Evolutionary conservation across 2,113 vertebrate genomes (phyloP).

Genomic region (Galeopterus variegatus): DNA sequence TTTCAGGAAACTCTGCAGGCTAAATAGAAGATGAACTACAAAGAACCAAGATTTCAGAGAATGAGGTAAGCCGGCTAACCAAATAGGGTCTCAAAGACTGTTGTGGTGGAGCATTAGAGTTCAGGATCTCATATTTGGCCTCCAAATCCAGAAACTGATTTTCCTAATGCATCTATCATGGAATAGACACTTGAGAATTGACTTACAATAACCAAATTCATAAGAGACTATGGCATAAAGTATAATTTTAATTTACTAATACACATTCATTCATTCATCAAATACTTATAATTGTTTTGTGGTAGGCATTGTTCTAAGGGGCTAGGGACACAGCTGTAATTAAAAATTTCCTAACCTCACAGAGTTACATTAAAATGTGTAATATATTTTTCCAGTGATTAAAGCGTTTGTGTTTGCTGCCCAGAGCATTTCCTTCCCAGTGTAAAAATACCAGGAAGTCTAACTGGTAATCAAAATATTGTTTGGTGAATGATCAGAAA

Average conservation of each 20-base stretch:
- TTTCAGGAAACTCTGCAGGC: not conserved
- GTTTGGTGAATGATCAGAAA: slow-evolving; percentile 15
- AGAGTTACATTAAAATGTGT: not conserved
- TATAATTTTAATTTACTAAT: slow-evolving; percentile 53
- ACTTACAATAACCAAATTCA: slow-evolving; percentile 27
- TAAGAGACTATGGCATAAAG: slow-evolving; percentile 4
- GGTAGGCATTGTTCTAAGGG: not conserved
- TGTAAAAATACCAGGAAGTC: not conserved
- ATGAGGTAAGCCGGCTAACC: not conserved
- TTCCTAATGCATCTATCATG: not conserved
- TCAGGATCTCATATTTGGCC: not conserved
- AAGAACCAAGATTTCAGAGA: not conserved
- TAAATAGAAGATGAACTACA: slow-evolving; percentile 19
- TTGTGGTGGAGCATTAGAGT: not conserved
- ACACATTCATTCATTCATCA: not conserved
- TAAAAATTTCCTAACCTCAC: not conserved
- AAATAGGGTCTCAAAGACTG: not conserved
- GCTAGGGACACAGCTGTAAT: not conserved
- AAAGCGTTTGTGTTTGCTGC: slow-evolving; percentile 45
- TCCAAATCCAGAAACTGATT: not conserved
- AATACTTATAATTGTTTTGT: not conserved
- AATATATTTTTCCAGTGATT: slow-evolving; percentile 38
- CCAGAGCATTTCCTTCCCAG: slow-evolving; percentile 18
- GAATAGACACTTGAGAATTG: not conserved
- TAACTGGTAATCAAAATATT: slow-evolving; percentile 44